A percentile compares a stretch with the other conserved stretches of the same genome.
Conservation (phyloP, 2,888 invertebrate genomes). For the Andrena fulva region DNA sequence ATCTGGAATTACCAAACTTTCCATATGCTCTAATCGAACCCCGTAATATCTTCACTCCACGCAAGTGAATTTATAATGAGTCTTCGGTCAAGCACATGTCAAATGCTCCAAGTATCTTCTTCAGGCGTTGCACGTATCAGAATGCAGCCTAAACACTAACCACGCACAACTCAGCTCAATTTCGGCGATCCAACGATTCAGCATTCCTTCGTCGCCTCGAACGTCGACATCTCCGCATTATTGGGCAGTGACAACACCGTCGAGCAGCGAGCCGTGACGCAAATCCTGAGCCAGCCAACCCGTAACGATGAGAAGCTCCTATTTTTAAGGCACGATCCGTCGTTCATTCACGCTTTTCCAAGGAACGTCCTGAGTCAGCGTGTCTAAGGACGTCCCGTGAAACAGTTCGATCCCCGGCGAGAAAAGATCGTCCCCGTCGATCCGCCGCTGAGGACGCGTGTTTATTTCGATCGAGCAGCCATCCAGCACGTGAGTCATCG, state of each 20-base stretch:
- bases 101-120: not conserved
- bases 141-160: too few relatives aligned
- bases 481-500: constrained; percentile 62
- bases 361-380: constrained; percentile 71
- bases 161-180: not conserved
- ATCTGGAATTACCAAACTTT: too few relatives aligned
- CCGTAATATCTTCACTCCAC: too few relatives aligned
- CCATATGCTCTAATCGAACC: too few relatives aligned
- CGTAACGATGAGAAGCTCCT: constrained; percentile 53
- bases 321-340: constrained; percentile 70
- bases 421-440: constrained; percentile 28
- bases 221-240: constrained; percentile 52
- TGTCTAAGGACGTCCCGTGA: constrained; percentile 58
- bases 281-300: constrained; percentile 24
- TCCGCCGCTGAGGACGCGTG: constrained; percentile 13
- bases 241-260: constrained; percentile 64
- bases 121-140: not conserved
- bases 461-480: constrained; percentile 57
- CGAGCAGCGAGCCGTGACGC: constrained; percentile 58
- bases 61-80: too few relatives aligned
- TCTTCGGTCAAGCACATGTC: too few relatives aligned
- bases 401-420: constrained; percentile 19
- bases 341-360: constrained; percentile 74
- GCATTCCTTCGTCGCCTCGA: not conserved
- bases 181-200: not conserved